Evolutionary conservation across 2,113 vertebrate genomes (phyloP), one percentile per base, ranked within the genome.

Genomic region (Nicator chloris): DNA sequence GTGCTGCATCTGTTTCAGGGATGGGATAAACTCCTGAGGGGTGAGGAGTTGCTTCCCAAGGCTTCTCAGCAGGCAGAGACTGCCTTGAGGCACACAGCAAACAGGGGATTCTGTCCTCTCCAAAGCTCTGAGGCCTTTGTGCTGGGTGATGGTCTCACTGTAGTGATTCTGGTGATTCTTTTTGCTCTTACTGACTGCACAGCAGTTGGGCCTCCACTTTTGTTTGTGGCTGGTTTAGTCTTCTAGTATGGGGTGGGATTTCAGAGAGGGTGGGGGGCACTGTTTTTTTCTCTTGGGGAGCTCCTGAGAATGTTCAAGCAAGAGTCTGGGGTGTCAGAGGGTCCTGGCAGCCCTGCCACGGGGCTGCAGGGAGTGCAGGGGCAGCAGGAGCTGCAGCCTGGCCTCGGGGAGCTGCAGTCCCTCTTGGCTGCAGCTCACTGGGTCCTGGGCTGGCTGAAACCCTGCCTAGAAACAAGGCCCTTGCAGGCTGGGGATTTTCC

Each of bases 131-230:
- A 17, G 37, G 10, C 11, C 11, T 20, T 31, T 35, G 20, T 76
- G 10, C 57, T 63, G 42, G 8, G 5, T 66, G 10, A 10, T 39
- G 10, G 11, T 20, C 7, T 81, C 3, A 0, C 40, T 44, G 0
- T 13, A 61, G 16, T 10, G 49, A 22, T 49, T 56, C 49, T 51
- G 40, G 33, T 56, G 7, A 19, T 47, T 70, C 5, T 60, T 85
- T 71, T 72, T 60, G 19, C 23, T 16, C n/a, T 47, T 64, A 12
- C 4, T 56, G 10, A 23, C 17, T 45, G 21, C 40, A 69, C 7
- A 12, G 7, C 49, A 14, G 64, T 82, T 33, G 51, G 21, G 31
- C 15, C 60, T 79, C 64, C 65, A 13, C 31, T 73, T 84, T 18
- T 49, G 10, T 35, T 60, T 7, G 1, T 59, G 39, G 5, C 35